phyloP scores from a whole-genome alignment of 2,888 invertebrate species.

The Endotricha flammealis region DNA sequence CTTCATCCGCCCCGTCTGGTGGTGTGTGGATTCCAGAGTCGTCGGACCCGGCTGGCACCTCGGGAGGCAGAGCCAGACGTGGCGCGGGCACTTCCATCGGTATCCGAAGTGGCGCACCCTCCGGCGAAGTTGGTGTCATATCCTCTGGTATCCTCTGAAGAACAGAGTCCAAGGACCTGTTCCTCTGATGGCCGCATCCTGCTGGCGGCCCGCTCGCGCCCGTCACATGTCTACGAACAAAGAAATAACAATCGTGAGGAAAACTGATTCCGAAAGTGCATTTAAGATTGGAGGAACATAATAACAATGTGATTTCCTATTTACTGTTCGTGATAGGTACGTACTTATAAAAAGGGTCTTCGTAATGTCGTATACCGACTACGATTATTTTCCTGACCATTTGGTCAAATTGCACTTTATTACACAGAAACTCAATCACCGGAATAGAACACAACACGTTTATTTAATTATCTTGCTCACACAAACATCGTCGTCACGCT shows the following conservation, averaged over 20 bases:
- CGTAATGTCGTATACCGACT: conserved; percentile 65
- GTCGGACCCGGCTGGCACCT: conserved; percentile 82
- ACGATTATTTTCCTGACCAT: conserved; percentile 73
- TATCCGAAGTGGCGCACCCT: conserved; percentile 59
- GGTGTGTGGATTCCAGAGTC: conserved; percentile 84
- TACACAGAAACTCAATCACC: conserved; percentile 42
- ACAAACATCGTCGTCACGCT: conserved; percentile 46
- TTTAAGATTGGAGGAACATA: conserved; percentile 21
- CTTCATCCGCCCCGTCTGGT: conserved; percentile 66
- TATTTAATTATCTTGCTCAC: conserved; percentile 44
- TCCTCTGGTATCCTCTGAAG: conserved; percentile 93
- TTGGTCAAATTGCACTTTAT: conserved; percentile 37
- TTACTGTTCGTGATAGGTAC: conserved; percentile 25
- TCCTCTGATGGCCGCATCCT: conserved; percentile 87
- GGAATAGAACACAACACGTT: conserved; percentile 35
- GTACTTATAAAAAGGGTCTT: conserved; percentile 71
- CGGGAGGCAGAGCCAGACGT: conserved; percentile 76
- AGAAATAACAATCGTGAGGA: conserved; percentile 29
- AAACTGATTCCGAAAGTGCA: conserved; percentile 10
- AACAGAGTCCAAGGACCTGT: conserved; percentile 93
- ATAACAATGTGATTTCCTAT: conserved; percentile 16
- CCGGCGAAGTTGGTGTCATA: conserved; percentile 79
- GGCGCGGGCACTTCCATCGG: conserved; percentile 65
- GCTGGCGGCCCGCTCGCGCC: conserved; percentile 64
- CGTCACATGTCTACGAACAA: conserved; percentile 71